These are phyloP conservation scores for Illadopsis cleaveri DNA, from an alignment of 2,113 vertebrate species.

Conservation along the genomic window DNA sequence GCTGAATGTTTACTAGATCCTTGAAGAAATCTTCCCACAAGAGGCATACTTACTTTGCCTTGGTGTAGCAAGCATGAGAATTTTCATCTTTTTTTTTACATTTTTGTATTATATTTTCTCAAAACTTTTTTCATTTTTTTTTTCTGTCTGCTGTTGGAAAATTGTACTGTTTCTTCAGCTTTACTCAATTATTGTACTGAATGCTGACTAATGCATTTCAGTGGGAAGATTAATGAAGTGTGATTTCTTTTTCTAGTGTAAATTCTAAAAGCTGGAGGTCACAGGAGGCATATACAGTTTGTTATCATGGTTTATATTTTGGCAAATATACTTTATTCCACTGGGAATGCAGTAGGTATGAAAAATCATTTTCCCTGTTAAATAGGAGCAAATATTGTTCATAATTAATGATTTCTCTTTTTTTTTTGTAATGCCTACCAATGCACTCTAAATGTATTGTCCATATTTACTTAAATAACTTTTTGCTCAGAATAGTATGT, in stretches of 20 bases:
- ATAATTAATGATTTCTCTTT: neutral
- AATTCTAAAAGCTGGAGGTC: neutral
- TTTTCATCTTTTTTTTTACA: neutral
- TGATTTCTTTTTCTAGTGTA: neutral
- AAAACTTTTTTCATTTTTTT: neutral
- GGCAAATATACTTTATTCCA: neutral
- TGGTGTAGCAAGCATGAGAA: neutral
- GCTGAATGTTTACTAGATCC: neutral
- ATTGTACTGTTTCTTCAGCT: neutral
- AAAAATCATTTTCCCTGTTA: neutral
- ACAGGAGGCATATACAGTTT: neutral
- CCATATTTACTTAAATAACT: neutral
- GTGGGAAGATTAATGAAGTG: neutral
- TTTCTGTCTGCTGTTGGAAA: neutral
- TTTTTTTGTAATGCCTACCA: neutral
- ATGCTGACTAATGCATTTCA: neutral
- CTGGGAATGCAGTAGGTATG: neutral
- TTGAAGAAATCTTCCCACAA: neutral
- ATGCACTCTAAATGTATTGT: neutral
- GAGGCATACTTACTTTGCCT: neutral
- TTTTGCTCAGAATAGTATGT: neutral
- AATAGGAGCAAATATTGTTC: neutral
- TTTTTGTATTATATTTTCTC: neutral
- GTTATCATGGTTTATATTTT: neutral
- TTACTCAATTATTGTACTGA: neutral